A percentile compares a stretch with the other conserved stretches of the same genome.
phyloP scores from a whole-genome alignment of 2,888 invertebrate species.

The Stenotaenia linearis region DNA sequence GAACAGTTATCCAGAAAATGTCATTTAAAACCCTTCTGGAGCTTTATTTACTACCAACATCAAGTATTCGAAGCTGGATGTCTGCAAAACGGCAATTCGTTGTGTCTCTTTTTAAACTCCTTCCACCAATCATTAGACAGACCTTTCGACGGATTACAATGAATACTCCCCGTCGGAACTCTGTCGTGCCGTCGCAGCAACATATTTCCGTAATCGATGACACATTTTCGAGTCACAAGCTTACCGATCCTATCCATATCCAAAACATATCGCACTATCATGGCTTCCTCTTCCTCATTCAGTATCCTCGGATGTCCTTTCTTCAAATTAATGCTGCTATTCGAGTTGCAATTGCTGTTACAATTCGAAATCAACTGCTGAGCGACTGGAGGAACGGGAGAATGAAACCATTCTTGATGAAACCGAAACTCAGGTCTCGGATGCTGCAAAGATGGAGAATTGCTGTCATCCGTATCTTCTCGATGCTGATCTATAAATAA shows the following conservation, averaged over 20 bases:
- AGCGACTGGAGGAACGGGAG: too few relatives aligned
- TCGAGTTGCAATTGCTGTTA: not conserved
- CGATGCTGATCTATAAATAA: too few relatives aligned
- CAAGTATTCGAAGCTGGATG: too few relatives aligned
- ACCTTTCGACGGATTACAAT: conserved; percentile 36
- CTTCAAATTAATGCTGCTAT: conserved; percentile 33
- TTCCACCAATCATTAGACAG: conserved; percentile 37
- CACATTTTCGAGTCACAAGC: conserved; percentile 35
- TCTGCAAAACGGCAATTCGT: not conserved
- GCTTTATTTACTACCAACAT: too few relatives aligned
- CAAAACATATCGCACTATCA: conserved; percentile 35
- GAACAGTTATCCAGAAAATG: too few relatives aligned
- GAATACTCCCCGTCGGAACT: conserved; percentile 36
- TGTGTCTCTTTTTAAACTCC: conserved; percentile 32
- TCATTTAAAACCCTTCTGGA: too few relatives aligned
- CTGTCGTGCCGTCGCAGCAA: conserved; percentile 35
- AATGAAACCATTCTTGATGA: too few relatives aligned
- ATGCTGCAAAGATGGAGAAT: too few relatives aligned
- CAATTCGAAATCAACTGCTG: too few relatives aligned
- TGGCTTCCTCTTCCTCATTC: conserved; percentile 36
- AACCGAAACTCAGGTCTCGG: too few relatives aligned
- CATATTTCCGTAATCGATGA: conserved; percentile 36
- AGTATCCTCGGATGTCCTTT: conserved; percentile 36
- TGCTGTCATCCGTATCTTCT: too few relatives aligned
- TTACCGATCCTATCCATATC: conserved; percentile 35